phyloP scores from a whole-genome alignment of 1,140 invertebrate species.

The Pemphigus obesinymphae region DNA sequence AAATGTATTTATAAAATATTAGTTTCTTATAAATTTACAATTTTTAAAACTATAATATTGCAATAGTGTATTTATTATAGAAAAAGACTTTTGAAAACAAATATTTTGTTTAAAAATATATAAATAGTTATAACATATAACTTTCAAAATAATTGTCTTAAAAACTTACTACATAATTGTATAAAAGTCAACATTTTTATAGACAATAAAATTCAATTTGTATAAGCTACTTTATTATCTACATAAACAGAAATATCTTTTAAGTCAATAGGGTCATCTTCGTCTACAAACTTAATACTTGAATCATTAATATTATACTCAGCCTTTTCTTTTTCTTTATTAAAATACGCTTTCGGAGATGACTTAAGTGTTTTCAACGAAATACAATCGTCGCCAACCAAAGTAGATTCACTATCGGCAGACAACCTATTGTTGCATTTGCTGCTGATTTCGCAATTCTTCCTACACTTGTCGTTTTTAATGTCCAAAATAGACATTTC shows the following conservation, averaged over 20 bases:
- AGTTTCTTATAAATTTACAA: neutral
- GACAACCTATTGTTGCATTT: constrained; percentile 38
- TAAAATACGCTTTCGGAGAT: constrained; percentile 43
- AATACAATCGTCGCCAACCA: constrained; percentile 46
- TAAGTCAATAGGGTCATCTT: constrained; percentile 52
- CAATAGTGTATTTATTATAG: constrained; percentile 22
- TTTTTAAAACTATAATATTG: neutral
- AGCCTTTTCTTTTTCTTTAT: constrained; percentile 49
- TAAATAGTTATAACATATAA: too few relatives aligned
- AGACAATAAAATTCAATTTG: neutral
- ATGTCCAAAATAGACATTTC: constrained; percentile 44
- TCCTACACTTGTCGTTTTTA: constrained; percentile 48
- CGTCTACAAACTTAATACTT: constrained; percentile 55
- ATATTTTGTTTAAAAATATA: neutral
- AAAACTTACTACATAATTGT: neutral
- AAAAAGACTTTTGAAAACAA: constrained; percentile 43
- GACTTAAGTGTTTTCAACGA: constrained; percentile 51
- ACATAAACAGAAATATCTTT: neutral
- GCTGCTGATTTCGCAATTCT: constrained; percentile 43
- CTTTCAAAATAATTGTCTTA: neutral
- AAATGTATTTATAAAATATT: neutral
- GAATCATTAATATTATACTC: constrained; percentile 51
- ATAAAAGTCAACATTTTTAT: neutral
- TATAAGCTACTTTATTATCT: neutral
- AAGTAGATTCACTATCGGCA: constrained; percentile 45